Evolutionary conservation across 2,113 vertebrate species (phyloP), one percentile per base, ranked within the genome.

Genomic region (Psophia crepitans): DNA sequence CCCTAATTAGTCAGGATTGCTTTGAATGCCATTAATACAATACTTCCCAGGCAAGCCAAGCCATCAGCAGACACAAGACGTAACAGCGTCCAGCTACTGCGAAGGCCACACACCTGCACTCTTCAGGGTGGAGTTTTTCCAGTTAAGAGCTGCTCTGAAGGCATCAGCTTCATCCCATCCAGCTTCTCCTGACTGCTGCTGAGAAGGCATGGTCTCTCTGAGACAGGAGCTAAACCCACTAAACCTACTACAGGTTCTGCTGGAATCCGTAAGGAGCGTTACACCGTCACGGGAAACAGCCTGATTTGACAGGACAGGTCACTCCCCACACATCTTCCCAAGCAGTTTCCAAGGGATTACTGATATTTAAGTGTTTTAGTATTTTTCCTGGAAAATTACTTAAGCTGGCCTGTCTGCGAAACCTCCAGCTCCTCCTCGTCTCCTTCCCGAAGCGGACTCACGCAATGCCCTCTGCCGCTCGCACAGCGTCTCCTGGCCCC

Each of bases 21-120:
- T 61, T 14, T 68, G 33, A 64, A 32, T 33, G 69, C 35, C 69
- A 6, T 33, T 33, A 54, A 58, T 9, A 23, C 35, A 27, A 39
- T 6, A 21, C 51, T 32, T 58, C n/a, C 82, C 51, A 21, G 1
- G 44, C 44, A 58, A 64, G 53, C 71, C 48, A 49, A 71, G 77
- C 44, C 27, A 6, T 12, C 37, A 33, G 20, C 2, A 61, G 35
- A 39, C 64, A 54, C n/a, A 58, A 58, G 15, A 7, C 41, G 6
- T 21, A 61, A 23, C 1, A 35, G 11, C 32, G 22, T 11, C 19
- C 73, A 73, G 56, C 37, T 57, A 46, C 33, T 35, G 33, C 10
- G 76, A 90, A 86, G 82, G 70, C 82, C 70, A 60, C 77, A 65
- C 87, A 75, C 51, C 58, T 43, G 39, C 51, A 20, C 64, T 54